Evolutionary conservation across 1,140 invertebrate species (phyloP).

Genomic region (Colletes gigas): DNA sequence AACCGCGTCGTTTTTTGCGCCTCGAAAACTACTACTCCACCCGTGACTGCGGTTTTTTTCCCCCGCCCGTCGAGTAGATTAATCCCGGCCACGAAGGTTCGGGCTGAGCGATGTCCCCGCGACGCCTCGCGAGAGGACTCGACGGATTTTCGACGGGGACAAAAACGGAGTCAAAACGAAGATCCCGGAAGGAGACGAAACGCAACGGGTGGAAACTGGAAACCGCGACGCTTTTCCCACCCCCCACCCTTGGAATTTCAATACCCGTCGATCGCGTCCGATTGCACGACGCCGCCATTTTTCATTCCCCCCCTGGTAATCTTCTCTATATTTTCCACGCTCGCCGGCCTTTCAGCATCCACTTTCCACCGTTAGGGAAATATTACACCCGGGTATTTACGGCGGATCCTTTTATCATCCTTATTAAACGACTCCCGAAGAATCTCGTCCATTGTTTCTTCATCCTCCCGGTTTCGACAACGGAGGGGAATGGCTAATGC

Average conservation of each 20-base stretch:
- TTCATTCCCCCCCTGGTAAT: no score
- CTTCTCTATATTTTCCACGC: no score
- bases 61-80: background rate
- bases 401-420: conserved; percentile 44
- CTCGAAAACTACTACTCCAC: conserved; percentile 3
- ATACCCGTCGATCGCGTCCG: no score
- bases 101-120: conserved; percentile 1
- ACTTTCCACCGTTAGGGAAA: conserved; percentile 20
- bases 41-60: conserved; percentile 4
- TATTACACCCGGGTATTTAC: conserved; percentile 55
- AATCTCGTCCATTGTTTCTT: background rate
- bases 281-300: no score
- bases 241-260: no score
- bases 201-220: no score
- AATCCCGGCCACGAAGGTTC: conserved; percentile 21
- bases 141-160: background rate
- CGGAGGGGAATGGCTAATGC: conserved; percentile 21
- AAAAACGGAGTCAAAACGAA: background rate
- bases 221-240: no score
- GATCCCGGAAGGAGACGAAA: no score
- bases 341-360: no score
- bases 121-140: background rate
- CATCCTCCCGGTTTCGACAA: background rate
- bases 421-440: conserved; percentile 41
- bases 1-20: conserved; percentile 12